A percentile compares a stretch with the other conserved stretches of the same genome.
Evolutionary conservation across 2,888 invertebrate species (phyloP).

Genomic region (Venustoraphidia nigricollis): DNA sequence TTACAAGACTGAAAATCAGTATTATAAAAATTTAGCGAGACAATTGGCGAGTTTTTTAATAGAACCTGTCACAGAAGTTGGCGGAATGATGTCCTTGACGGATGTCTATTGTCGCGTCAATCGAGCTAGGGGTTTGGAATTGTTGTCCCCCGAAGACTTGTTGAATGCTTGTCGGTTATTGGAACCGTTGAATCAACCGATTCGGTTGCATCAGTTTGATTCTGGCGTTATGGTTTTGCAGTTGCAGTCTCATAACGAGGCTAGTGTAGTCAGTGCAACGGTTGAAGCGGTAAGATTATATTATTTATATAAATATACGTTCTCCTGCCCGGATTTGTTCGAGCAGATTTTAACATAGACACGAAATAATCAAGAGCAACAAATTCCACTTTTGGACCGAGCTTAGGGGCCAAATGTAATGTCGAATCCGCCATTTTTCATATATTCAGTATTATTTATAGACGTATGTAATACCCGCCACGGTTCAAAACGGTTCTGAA

Average conservation of each 20-base stretch:
- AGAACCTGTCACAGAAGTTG: slow-evolving; percentile 70
- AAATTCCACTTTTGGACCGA: too few relatives aligned
- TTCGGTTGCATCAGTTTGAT: slow-evolving; percentile 70
- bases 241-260: slow-evolving; percentile 57
- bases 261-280: slow-evolving; percentile 50
- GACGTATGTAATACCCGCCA: too few relatives aligned
- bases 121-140: slow-evolving; percentile 86
- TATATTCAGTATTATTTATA: too few relatives aligned
- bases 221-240: slow-evolving; percentile 95
- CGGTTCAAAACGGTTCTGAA: too few relatives aligned
- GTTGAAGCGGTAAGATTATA: slow-evolving; percentile 36
- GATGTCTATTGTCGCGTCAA: slow-evolving; percentile 97
- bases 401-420: too few relatives aligned
- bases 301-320: background rate
- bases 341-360: too few relatives aligned
- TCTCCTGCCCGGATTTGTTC: too few relatives aligned
- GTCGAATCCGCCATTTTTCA: too few relatives aligned
- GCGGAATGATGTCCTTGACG: slow-evolving; percentile 92
- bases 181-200: slow-evolving; percentile 46
- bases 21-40: slow-evolving; percentile 69
- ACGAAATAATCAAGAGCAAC: too few relatives aligned
- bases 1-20: slow-evolving; percentile 71
- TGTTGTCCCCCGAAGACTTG: slow-evolving; percentile 93
- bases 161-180: slow-evolving; percentile 72
- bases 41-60: slow-evolving; percentile 73